Conservation (phyloP, 2,113 vertebrate species). For the Erpornis zantholeuca region DNA sequence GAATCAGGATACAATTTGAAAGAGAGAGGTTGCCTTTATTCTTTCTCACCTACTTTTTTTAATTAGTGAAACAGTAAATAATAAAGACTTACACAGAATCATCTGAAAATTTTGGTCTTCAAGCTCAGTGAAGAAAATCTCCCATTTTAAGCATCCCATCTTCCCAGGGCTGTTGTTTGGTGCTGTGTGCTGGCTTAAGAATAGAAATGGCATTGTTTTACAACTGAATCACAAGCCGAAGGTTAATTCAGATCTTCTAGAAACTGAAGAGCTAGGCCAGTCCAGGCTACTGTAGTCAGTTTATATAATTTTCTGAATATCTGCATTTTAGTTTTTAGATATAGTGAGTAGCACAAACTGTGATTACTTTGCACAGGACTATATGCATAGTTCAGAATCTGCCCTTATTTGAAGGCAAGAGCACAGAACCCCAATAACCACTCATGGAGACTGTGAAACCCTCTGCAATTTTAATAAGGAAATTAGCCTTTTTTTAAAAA, state of each 20-base stretch:
- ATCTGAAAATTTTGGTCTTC: neutral
- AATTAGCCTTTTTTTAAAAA: conserved; percentile 3
- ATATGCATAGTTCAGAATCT: neutral
- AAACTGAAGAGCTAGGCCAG: neutral
- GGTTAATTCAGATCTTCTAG: conserved; percentile 42
- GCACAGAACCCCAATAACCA: neutral
- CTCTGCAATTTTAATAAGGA: neutral
- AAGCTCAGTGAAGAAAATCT: neutral
- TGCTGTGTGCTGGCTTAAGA: neutral
- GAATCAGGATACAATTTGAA: neutral
- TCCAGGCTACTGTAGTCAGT: neutral
- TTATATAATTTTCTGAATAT: neutral
- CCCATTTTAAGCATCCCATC: neutral
- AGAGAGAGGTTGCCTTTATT: neutral
- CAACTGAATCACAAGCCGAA: neutral
- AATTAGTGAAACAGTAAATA: neutral
- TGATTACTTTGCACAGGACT: neutral
- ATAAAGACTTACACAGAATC: neutral
- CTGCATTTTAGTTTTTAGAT: neutral
- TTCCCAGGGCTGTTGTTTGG: neutral
- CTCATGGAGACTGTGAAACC: conserved; percentile 13
- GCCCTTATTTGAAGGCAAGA: neutral
- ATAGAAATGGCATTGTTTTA: neutral
- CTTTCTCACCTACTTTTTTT: neutral
- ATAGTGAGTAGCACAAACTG: neutral